phyloP scores from a whole-genome alignment of 2,888 invertebrate genomes.

The Pediacus dermestoides region DNA sequence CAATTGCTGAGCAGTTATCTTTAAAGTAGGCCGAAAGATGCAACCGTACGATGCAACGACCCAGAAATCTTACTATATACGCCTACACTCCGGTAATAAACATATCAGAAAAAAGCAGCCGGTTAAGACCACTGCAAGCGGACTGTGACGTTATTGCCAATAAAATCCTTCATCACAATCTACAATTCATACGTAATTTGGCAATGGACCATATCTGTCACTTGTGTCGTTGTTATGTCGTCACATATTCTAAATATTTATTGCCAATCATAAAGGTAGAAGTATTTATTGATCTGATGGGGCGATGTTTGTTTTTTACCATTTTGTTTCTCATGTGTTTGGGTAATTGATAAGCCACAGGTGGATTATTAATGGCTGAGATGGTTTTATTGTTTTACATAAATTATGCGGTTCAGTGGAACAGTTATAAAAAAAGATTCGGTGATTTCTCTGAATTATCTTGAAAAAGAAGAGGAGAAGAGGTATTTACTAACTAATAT shows the following conservation, averaged over 20 bases:
- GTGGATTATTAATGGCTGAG: too few relatives aligned
- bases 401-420: too few relatives aligned
- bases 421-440: too few relatives aligned
- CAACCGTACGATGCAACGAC: background rate
- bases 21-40: background rate
- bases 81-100: constrained; percentile 21
- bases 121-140: constrained; percentile 18
- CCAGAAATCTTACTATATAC: constrained; percentile 17
- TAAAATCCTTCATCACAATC: constrained; percentile 22
- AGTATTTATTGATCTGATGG: too few relatives aligned
- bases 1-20: too few relatives aligned
- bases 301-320: too few relatives aligned
- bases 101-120: constrained; percentile 19
- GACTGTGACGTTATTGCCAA: constrained; percentile 25
- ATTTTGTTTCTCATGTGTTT: too few relatives aligned
- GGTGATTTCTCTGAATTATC: too few relatives aligned
- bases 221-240: constrained; percentile 14
- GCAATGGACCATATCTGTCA: constrained; percentile 26
- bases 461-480: too few relatives aligned
- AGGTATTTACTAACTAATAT: too few relatives aligned
- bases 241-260: constrained; percentile 18
- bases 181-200: constrained; percentile 27
- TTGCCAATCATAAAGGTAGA: constrained; percentile 15
- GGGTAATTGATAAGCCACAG: too few relatives aligned
- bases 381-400: constrained; percentile 12